Evolutionary conservation across 2,113 vertebrate species (phyloP).

Genomic region (Glareola pratincola): DNA sequence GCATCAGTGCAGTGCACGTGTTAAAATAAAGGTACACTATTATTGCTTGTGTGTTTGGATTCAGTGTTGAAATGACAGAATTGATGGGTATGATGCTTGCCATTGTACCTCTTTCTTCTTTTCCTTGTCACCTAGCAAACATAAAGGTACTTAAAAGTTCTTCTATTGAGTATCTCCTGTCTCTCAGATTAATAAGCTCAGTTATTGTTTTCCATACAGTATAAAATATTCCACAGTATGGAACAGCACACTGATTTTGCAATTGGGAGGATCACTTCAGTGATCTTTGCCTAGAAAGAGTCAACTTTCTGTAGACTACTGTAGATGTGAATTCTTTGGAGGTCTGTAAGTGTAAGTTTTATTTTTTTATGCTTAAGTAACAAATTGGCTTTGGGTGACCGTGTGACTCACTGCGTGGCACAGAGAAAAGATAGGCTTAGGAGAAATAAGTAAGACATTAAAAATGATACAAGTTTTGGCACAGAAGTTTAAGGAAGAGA

Average conservation of each 20-base stretch:
- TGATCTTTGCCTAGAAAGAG: neutral
- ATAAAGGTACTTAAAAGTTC: neutral
- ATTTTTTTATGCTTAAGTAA: neutral
- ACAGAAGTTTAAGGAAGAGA: neutral
- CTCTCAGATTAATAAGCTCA: neutral
- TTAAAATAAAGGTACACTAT: constrained; percentile 63
- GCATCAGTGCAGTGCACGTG: constrained; percentile 23
- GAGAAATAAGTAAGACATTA: neutral
- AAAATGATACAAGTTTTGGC: neutral
- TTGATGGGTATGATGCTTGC: neutral
- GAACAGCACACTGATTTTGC: neutral
- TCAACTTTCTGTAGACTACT: neutral
- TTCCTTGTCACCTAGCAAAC: neutral
- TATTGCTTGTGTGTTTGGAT: neutral
- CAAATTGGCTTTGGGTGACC: neutral
- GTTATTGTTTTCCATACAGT: neutral
- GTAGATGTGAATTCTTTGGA: neutral
- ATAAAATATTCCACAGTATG: neutral
- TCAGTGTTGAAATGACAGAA: neutral
- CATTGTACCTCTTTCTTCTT: neutral
- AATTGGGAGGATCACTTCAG: neutral
- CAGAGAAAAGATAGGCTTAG: neutral
- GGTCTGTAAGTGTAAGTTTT: neutral
- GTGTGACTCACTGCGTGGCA: neutral
- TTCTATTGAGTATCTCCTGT: neutral